Percentiles rank a stretch among this genome's conserved stretches.
These are phyloP conservation scores for Physocephala rufipes DNA, from an alignment of 2,888 invertebrate genomes.

Conservation along the genomic window DNA sequence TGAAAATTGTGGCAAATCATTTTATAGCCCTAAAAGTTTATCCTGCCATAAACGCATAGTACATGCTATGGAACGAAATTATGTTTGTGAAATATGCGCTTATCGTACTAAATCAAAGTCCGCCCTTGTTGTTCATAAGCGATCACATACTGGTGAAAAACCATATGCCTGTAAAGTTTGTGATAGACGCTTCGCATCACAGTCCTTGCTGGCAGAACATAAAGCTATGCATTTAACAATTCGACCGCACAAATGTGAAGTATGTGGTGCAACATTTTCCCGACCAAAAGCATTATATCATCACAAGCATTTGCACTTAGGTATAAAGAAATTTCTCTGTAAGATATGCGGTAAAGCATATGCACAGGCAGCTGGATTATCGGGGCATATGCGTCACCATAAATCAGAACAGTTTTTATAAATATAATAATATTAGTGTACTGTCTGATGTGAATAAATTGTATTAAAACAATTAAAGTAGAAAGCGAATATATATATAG, in stretches of 20 bases:
- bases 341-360: constrained; percentile 58
- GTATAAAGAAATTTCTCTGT: constrained; percentile 58
- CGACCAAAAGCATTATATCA: constrained; percentile 57
- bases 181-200: constrained; percentile 54
- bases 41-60: constrained; percentile 38
- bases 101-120: constrained; percentile 55
- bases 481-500: too few relatives aligned
- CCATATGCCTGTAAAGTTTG: constrained; percentile 56
- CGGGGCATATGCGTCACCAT: constrained; percentile 62
- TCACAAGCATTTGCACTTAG: constrained; percentile 57
- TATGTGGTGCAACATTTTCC: constrained; percentile 56
- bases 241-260: constrained; percentile 53
- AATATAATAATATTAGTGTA: neutral
- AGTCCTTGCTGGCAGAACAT: constrained; percentile 55
- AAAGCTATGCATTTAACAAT: constrained; percentile 58
- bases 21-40: constrained; percentile 34
- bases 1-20: constrained; percentile 40
- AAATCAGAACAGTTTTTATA: constrained; percentile 39
- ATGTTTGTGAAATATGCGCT: constrained; percentile 58
- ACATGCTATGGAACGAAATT: constrained; percentile 38
- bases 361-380: constrained; percentile 60
- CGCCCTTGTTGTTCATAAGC: constrained; percentile 54
- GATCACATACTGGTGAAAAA: constrained; percentile 58
- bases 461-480: too few relatives aligned
- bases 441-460: too few relatives aligned